A percentile compares a stretch with the other conserved stretches of the same genome.
These are phyloP conservation scores for Molothrus ater DNA, from an alignment of 2,797 vertebrate species.

Conservation along the genomic window DNA sequence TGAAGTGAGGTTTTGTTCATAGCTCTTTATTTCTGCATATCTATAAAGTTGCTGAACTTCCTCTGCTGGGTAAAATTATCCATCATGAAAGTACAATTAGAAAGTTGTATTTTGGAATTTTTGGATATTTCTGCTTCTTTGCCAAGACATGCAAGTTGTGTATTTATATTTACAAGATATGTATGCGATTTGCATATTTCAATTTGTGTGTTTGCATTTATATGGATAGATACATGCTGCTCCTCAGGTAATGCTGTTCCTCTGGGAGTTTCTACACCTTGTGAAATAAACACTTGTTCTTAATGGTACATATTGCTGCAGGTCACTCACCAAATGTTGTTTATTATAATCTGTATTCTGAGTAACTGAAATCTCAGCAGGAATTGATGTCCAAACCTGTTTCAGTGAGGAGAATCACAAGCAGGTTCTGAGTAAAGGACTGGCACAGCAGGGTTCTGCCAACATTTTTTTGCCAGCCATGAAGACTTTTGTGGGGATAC, in stretches of 20 bases:
- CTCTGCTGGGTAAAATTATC: neutral
- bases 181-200: neutral
- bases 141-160: neutral
- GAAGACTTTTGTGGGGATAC: neutral
- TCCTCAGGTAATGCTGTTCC: neutral
- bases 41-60: slow-evolving; percentile 26
- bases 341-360: neutral
- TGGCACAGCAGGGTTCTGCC: neutral
- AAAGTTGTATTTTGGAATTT: neutral
- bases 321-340: neutral
- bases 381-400: neutral
- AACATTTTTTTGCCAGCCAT: neutral
- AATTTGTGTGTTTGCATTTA: neutral
- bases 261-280: neutral
- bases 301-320: neutral
- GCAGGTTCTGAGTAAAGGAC: neutral
- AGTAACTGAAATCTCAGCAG: neutral
- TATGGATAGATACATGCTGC: neutral
- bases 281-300: neutral
- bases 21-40: neutral
- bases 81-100: neutral
- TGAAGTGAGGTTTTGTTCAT: slow-evolving; percentile 47
- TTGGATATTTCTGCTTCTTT: neutral
- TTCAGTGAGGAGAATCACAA: neutral
- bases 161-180: neutral